These are phyloP conservation scores for Phrynosoma platyrhinos DNA, from an alignment of 2,113 vertebrate genomes.

Conservation along the genomic window DNA sequence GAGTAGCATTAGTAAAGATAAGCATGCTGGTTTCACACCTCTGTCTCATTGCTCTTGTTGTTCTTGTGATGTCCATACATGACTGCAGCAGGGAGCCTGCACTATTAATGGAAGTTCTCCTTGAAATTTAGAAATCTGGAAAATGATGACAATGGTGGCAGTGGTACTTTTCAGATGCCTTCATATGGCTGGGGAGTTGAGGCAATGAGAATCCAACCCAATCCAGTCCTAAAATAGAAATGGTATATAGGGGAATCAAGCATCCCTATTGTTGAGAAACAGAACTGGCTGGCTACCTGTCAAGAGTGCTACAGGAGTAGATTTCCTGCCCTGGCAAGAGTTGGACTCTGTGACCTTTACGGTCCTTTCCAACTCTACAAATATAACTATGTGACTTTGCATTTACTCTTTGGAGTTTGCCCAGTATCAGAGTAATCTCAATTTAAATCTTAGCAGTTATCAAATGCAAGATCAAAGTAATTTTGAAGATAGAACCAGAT, in stretches of 20 bases:
- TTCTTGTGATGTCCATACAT: no score
- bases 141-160: no score
- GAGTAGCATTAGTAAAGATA: no score
- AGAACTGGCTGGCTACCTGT: not conserved
- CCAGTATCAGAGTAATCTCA: not conserved
- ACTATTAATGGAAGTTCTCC: no score
- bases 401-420: not conserved
- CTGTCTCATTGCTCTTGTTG: no score
- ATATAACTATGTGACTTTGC: not conserved
- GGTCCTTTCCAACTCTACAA: not conserved
- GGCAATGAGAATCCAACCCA: no score
- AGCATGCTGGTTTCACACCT: no score
- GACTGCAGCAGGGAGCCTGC: no score
- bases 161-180: no score
- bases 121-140: no score
- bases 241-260: not conserved
- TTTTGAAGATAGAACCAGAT: not conserved
- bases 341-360: not conserved
- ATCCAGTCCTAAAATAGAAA: not conserved
- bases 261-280: not conserved
- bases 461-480: not conserved
- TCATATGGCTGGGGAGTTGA: no score
- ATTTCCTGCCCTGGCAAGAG: not conserved
- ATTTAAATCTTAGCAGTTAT: not conserved
- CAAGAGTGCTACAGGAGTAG: not conserved